Evolutionary conservation across 2,113 vertebrate species (phyloP).

Genomic region (Platanista minor): DNA sequence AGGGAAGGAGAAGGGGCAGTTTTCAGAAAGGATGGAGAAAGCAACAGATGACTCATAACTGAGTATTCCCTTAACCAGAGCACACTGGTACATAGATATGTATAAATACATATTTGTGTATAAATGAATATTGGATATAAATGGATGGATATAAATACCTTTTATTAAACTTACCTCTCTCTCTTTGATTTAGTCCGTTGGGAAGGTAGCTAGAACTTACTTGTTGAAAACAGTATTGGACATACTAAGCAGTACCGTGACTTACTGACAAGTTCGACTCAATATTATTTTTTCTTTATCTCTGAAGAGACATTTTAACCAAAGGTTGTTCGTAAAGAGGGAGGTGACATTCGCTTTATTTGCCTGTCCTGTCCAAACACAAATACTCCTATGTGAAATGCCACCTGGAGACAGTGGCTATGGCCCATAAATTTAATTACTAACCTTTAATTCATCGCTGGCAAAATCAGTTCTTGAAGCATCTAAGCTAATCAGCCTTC

Average conservation of each 20-base stretch:
- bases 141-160: neutral
- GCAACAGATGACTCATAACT: neutral
- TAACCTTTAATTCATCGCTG: conserved; percentile 81
- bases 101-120: no score
- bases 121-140: no score
- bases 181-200: neutral
- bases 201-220: neutral
- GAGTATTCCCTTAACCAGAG: neutral
- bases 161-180: neutral
- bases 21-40: neutral
- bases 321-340: conserved; percentile 48
- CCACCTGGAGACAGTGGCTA: conserved; percentile 69
- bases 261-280: neutral
- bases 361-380: conserved; percentile 60
- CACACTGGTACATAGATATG: neutral
- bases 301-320: conserved; percentile 26
- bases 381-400: conserved; percentile 65
- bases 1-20: neutral
- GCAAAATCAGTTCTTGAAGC: conserved; percentile 78
- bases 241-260: neutral
- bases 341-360: conserved; percentile 52
- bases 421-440: conserved; percentile 83
- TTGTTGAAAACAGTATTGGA: neutral
- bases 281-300: conserved; percentile 7
- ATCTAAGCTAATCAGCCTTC: conserved; percentile 83